phyloP scores from a whole-genome alignment of 2,113 vertebrate genomes.

The Aphelocoma coerulescens region DNA sequence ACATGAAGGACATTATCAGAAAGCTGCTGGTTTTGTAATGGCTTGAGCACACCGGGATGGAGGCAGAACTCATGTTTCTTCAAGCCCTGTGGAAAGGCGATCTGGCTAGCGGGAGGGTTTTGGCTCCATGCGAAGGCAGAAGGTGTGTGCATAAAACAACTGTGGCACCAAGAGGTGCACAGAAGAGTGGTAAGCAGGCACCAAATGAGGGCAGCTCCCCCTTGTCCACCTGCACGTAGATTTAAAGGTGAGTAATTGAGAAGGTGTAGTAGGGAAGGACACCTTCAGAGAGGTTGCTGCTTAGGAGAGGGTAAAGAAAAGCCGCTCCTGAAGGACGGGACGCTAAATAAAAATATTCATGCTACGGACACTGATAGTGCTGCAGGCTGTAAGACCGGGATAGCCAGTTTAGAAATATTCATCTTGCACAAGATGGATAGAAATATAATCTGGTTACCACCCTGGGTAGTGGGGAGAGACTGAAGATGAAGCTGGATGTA shows the following conservation, averaged over 20 bases:
- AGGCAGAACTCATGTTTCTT: background rate
- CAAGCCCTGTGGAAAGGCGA: background rate
- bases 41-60: background rate
- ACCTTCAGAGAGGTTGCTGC: slow-evolving; percentile 11
- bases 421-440: slow-evolving; percentile 51
- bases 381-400: slow-evolving; percentile 49
- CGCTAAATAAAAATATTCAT: slow-evolving; percentile 61
- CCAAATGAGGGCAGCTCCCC: background rate
- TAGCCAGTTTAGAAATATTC: slow-evolving; percentile 60
- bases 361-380: slow-evolving; percentile 53
- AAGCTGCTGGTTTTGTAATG: background rate
- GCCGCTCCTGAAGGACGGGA: slow-evolving; percentile 14
- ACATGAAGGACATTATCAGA: background rate
- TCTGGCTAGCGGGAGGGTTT: background rate
- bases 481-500: slow-evolving; percentile 46
- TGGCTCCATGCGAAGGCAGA: background rate
- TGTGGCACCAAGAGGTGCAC: rapidly evolving
- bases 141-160: background rate
- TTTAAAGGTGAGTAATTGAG: slow-evolving; percentile 8
- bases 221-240: background rate
- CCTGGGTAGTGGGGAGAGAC: slow-evolving; percentile 59
- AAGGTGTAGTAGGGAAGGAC: background rate
- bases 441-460: slow-evolving; percentile 72
- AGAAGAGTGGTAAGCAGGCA: background rate
- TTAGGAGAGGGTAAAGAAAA: slow-evolving; percentile 19